Percentiles rank a stretch among this genome's conserved stretches.
Conservation (phyloP, 1,140 invertebrate genomes). For the Lutraria rhynchaena region DNA sequence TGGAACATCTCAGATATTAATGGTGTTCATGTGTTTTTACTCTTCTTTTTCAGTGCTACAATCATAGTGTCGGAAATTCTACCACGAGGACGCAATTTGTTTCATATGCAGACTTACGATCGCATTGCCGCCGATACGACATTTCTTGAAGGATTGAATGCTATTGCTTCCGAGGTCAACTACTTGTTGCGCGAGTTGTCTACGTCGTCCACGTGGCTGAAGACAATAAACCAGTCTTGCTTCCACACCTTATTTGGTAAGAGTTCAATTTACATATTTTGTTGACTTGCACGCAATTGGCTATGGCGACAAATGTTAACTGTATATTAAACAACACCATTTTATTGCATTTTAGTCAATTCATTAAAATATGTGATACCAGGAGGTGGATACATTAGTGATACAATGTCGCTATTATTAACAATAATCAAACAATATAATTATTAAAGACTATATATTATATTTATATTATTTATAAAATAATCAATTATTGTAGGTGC, state of each 20-base stretch:
- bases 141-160: conserved; percentile 28
- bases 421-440: too few relatives aligned
- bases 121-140: neutral
- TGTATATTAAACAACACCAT: neutral
- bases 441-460: neutral
- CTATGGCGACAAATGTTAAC: too few relatives aligned
- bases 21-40: too few relatives aligned
- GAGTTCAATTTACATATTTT: too few relatives aligned
- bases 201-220: neutral
- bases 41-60: too few relatives aligned
- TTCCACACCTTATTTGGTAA: conserved; percentile 26
- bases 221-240: conserved; percentile 24
- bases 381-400: too few relatives aligned
- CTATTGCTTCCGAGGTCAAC: conserved; percentile 3
- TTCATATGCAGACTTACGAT: too few relatives aligned
- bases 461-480: neutral
- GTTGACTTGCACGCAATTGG: too few relatives aligned
- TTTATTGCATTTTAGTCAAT: neutral
- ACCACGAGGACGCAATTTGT: conserved; percentile 2
- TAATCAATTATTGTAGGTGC: conserved; percentile 5
- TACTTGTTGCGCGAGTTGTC: neutral
- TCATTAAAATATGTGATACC: too few relatives aligned
- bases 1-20: too few relatives aligned
- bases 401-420: too few relatives aligned
- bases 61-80: conserved; percentile 21